Evolutionary conservation across 2,888 invertebrate genomes (phyloP).

Genomic region (Elmis aenea): DNA sequence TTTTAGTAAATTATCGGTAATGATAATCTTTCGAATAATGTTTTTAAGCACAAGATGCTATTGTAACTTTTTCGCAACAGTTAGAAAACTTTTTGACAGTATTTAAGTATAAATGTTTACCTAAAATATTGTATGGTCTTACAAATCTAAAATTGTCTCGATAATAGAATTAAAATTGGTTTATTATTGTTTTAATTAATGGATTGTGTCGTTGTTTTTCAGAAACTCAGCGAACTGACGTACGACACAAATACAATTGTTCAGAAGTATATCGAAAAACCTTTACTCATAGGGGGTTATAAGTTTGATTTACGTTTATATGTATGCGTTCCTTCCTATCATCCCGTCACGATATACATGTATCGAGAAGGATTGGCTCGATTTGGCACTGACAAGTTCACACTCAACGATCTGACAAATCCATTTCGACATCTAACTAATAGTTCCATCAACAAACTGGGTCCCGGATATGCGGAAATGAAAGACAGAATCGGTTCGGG

Average conservation of each 20-base stretch:
- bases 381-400: slow-evolving; percentile 80
- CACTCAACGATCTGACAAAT: slow-evolving; percentile 75
- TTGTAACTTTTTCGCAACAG: no score
- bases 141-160: no score
- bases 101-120: no score
- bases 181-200: no score
- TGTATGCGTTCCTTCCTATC: slow-evolving; percentile 82
- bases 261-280: slow-evolving; percentile 74
- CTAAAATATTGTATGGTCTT: no score
- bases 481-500: slow-evolving; percentile 79
- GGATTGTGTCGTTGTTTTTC: no score
- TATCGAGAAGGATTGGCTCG: slow-evolving; percentile 81
- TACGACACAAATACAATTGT: slow-evolving; percentile 77
- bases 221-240: slow-evolving; percentile 71
- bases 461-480: slow-evolving; percentile 74
- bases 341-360: slow-evolving; percentile 81
- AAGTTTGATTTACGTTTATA: slow-evolving; percentile 90
- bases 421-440: slow-evolving; percentile 87
- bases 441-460: slow-evolving; percentile 85
- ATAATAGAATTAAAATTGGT: no score
- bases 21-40: no score
- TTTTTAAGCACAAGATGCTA: no score
- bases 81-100: no score
- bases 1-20: no score
- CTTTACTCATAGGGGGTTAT: slow-evolving; percentile 77